Base-by-base conservation (phyloP, 1,140 invertebrate species). In the Phortica variegata region DNA sequence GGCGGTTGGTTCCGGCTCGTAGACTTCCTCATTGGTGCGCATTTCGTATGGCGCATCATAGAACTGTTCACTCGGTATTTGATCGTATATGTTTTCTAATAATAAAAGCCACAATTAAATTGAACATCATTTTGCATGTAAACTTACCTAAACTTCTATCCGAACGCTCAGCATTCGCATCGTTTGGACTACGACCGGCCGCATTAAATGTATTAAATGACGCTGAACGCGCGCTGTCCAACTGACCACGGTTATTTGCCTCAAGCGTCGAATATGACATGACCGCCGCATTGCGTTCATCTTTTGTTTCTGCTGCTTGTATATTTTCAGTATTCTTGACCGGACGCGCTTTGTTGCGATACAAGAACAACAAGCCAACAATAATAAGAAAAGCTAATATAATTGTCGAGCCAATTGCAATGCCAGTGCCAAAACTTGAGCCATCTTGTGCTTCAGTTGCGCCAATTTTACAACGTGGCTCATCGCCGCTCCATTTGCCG, bases 271-370 rank as follows among this genome's bases (percentile, higher is more conserved):
- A 87, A 61, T 91, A 91, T 23, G 88, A 90, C 88, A 91, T 90
- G 0, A 91, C 89, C 0, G 89, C 87, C 0, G 89, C 88, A 62
- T 86, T 89, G 61, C 89, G 84, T 58, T 91, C 87, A 76, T 91
- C 89, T 71, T 91, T 91, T 18, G 87, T 79, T 59, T 90, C 87
- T 2, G 88, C 88, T 1, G 87, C 88, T 78, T 91, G 87, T 8
- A 93, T 84, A 58, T 91, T 91, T 71, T 91, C 89, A 1, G 89
- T 90, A 61, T 91, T 91, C 71, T 91, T 93, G 0, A 91, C 88
- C 1, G 89, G 88, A 15, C 87, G 85, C 42, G 88, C 87, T 80
- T 89, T 90, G 43, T 89, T 84, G 33, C 73, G 65, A 46, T 76
- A 70, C 1, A 86, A 77, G 62, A 90, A 91, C 54, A 90, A 83